These are phyloP conservation scores for Leptopilina drosophilae DNA, from an alignment of 2,888 invertebrate genomes.

Conservation along the genomic window DNA sequence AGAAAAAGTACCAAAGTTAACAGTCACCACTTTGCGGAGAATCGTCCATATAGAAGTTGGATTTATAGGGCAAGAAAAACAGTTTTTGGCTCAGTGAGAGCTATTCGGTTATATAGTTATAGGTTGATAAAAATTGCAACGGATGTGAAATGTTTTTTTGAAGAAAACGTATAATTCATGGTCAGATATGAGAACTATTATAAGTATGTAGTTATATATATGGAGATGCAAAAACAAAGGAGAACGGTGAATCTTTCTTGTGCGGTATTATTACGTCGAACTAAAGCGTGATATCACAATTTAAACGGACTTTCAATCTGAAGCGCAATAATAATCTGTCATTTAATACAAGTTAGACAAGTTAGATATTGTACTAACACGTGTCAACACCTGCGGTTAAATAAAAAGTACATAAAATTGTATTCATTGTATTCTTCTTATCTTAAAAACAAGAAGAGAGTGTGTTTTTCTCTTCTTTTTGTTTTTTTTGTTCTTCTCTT, in stretches of 20 bases:
- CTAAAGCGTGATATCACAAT: constrained; percentile 50
- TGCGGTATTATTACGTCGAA: constrained; percentile 50
- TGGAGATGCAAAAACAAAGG: constrained; percentile 50
- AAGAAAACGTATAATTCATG: constrained; percentile 31
- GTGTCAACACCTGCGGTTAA: constrained; percentile 61
- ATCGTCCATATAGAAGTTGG: too few species aligned
- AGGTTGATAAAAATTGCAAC: constrained; percentile 32
- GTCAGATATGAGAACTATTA: constrained; percentile 5
- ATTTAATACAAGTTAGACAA: constrained; percentile 47
- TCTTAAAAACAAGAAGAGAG: constrained; percentile 44
- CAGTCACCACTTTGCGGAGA: too few species aligned
- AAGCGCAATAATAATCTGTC: constrained; percentile 52
- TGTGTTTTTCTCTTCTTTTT: constrained; percentile 46
- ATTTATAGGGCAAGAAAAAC: too few species aligned
- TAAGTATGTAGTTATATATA: constrained; percentile 12
- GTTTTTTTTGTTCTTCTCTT: constrained; percentile 41
- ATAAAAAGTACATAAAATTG: constrained; percentile 57
- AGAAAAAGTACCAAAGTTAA: too few species aligned
- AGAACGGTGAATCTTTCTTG: constrained; percentile 44
- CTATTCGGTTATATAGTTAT: too few species aligned
- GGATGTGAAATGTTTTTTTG: constrained; percentile 35
- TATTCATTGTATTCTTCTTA: constrained; percentile 22
- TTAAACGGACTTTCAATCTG: constrained; percentile 49
- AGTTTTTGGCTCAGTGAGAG: too few species aligned
- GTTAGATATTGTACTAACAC: constrained; percentile 53